Evolutionary conservation across 2,113 vertebrate species (phyloP).

Genomic region (Caloenas nicobarica): DNA sequence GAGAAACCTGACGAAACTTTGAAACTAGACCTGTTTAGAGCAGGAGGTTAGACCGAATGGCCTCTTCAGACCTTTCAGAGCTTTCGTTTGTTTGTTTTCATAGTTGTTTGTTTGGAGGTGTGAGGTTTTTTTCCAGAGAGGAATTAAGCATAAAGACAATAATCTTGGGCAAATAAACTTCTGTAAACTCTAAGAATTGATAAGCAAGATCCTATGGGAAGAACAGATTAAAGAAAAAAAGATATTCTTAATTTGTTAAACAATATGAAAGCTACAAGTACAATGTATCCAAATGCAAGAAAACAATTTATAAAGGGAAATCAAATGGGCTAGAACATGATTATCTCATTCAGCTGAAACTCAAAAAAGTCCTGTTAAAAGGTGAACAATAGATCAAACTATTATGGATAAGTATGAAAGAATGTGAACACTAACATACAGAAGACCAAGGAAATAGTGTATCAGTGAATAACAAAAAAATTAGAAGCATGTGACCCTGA

Average conservation of each 20-base stretch:
- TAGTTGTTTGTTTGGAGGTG: not conserved
- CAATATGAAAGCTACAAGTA: not conserved
- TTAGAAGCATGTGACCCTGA: not conserved
- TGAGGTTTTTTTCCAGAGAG: no score
- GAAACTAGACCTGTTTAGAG: not conserved
- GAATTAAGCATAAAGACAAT: not conserved
- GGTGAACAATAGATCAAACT: not conserved
- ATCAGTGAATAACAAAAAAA: not conserved
- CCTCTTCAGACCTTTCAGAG: not conserved
- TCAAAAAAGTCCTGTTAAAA: not conserved
- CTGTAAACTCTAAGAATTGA: not conserved
- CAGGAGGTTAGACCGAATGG: not conserved
- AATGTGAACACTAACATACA: not conserved
- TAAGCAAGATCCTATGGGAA: not conserved
- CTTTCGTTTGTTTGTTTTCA: not conserved
- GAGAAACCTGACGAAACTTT: not conserved
- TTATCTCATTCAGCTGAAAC: not conserved
- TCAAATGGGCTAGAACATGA: not conserved
- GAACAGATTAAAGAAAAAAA: not conserved
- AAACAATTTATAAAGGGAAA: not conserved
- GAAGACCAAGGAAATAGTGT: not conserved
- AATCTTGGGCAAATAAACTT: not conserved
- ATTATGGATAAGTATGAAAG: not conserved
- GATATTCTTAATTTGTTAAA: not conserved
- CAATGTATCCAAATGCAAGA: not conserved